Evolutionary conservation across 2,113 vertebrate species (phyloP), one percentile per base, ranked within the genome.

Genomic region (Triplophysa siluroides): DNA sequence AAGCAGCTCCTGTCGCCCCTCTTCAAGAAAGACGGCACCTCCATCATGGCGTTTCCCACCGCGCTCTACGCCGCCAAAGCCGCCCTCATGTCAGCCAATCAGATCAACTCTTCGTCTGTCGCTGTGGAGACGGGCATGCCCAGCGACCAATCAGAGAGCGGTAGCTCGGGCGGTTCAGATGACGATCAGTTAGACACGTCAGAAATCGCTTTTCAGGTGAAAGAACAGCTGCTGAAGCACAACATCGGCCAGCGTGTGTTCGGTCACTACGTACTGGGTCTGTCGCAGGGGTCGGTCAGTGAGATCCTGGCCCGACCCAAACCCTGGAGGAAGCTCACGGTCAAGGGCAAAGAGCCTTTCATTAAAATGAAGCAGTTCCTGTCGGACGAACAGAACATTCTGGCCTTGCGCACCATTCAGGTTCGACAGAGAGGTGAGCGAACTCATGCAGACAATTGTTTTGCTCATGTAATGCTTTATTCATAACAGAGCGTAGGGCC

Each of bases 321-420:
- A 87, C 97, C 98, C 80, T 99, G 97, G 98, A 94, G 96, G 89
- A 99, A 99, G 92, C 95, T 99, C 86, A 99, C 98, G 0, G 97
- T 99, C 82, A 99, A 99, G 88, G 98, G 98, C 80, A 99, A 99
- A 89, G 98, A 99, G 84, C 98, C 98, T 0, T 99, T 99, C 87
- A 94, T 97, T 89, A 99, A 99, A 90, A 99, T 99, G 98, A 98
- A 96, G 92, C 98, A 99, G 92, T 99, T 99, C 90, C 93, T 99
- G 56, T 96, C 98, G 0, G 97, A 99, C 0, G 98, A 99, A 71
- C 98, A 99, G 92, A 99, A 99, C 52, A 97, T 99, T 85, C 90
- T 99, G 88, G 98, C 97, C 1, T 94, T 99, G 45, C 91, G 98
- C 89, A 99, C 98, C 81, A 99, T 99, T 89, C 98, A 99, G 91